A percentile compares a stretch with the other conserved stretches of the same genome.
Conservation (phyloP, 2,113 vertebrate species). For the Macquaria ambigua region DNA sequence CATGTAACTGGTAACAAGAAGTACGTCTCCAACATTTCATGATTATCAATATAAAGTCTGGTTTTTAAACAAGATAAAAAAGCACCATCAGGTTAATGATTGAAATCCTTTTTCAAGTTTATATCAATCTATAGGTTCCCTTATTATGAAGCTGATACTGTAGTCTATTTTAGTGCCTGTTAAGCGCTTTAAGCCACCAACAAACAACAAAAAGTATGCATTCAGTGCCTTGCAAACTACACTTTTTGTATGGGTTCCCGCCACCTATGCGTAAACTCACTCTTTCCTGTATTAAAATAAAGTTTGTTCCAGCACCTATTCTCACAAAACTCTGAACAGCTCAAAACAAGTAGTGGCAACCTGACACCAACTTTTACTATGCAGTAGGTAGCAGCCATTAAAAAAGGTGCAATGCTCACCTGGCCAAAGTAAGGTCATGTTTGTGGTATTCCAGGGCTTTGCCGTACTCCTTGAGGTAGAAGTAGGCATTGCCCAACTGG, state of each 20-base stretch:
- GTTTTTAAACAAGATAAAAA: not conserved
- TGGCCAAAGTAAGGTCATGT: conserved; percentile 95
- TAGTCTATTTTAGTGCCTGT: not conserved
- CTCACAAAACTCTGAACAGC: not conserved
- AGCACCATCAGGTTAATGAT: not conserved
- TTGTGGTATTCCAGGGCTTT: conserved; percentile 95
- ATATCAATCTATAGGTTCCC: not conserved
- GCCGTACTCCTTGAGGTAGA: conserved; percentile 96
- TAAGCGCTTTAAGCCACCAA: not conserved
- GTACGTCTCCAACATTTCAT: not conserved
- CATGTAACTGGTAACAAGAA: not conserved
- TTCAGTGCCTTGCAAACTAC: not conserved
- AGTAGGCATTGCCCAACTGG: conserved; percentile 98
- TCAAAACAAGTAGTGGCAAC: not conserved
- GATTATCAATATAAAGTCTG: not conserved
- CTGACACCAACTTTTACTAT: not conserved
- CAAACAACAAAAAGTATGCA: not conserved
- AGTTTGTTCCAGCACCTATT: not conserved
- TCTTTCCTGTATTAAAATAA: not conserved
- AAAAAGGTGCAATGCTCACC: conserved; percentile 79
- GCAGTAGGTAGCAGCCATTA: not conserved
- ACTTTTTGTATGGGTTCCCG: not conserved
- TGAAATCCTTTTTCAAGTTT: not conserved
- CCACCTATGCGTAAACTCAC: no score
- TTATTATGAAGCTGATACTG: not conserved